Evolutionary conservation across 2,797 vertebrate genomes (phyloP).

Genomic region (Enteromius thamalakanensis): DNA sequence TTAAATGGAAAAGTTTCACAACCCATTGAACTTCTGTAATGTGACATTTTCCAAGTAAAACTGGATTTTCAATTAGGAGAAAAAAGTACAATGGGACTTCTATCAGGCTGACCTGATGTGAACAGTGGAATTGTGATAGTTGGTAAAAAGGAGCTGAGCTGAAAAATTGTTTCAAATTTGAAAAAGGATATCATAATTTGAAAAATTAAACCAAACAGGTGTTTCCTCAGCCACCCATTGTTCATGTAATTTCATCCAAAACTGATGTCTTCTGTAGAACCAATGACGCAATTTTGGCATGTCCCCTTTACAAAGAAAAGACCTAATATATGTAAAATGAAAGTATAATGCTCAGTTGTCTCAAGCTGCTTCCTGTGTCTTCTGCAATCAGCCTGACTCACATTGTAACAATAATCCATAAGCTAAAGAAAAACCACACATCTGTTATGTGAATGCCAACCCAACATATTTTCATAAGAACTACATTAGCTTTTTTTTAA

Average conservation of each 20-base stretch:
- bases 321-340: background rate
- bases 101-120: background rate
- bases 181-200: background rate
- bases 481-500: background rate
- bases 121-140: background rate
- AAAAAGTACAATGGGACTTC: background rate
- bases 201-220: background rate
- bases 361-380: background rate
- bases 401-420: background rate
- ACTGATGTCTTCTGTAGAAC: background rate
- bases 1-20: background rate
- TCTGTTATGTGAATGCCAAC: background rate
- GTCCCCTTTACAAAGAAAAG: background rate
- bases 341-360: background rate
- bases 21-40: background rate
- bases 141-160: background rate
- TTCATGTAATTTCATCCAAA: background rate
- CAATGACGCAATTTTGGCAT: background rate
- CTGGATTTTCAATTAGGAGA: constrained; percentile 1
- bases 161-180: background rate
- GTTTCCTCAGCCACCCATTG: background rate
- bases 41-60: background rate
- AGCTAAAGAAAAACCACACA: background rate
- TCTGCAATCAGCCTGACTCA: background rate
- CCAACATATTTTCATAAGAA: background rate